Conservation (phyloP, 2,888 invertebrate genomes). For the Oscheius sp. region DNA sequence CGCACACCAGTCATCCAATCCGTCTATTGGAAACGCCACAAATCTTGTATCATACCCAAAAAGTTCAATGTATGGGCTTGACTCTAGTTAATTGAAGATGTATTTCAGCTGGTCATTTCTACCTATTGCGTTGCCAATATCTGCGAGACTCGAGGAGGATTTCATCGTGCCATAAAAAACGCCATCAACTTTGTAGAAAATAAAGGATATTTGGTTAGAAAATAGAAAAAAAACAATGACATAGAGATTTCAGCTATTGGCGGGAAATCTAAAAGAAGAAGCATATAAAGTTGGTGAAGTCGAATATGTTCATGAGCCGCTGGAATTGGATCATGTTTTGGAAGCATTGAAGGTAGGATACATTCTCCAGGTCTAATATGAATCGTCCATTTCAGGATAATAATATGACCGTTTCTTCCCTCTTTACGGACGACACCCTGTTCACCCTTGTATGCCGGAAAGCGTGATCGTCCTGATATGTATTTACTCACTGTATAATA, state of each 20-base stretch:
- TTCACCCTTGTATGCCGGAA: too few species aligned
- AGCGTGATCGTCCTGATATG: too few species aligned
- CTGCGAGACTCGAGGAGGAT: constrained; percentile 1
- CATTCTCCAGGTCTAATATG: too few species aligned
- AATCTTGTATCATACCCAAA: neutral
- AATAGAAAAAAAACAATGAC: neutral
- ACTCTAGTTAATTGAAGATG: too few species aligned
- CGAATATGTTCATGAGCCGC: neutral
- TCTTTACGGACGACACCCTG: too few species aligned
- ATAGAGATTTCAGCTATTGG: neutral
- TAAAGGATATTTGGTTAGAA: neutral
- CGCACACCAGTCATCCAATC: neutral
- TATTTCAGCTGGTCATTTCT: neutral
- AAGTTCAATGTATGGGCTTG: neutral
- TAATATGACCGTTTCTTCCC: too few species aligned
- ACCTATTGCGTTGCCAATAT: neutral
- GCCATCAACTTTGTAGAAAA: neutral
- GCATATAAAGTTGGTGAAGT: neutral
- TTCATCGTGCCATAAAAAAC: neutral
- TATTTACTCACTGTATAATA: too few species aligned
- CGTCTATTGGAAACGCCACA: neutral
- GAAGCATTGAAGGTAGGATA: too few species aligned
- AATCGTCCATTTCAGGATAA: too few species aligned
- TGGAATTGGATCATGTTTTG: too few species aligned
- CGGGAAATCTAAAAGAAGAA: neutral